Percentiles rank a stretch among this genome's conserved stretches.
Conservation (phyloP, 2,113 vertebrate genomes). For the Phrynosoma platyrhinos region DNA sequence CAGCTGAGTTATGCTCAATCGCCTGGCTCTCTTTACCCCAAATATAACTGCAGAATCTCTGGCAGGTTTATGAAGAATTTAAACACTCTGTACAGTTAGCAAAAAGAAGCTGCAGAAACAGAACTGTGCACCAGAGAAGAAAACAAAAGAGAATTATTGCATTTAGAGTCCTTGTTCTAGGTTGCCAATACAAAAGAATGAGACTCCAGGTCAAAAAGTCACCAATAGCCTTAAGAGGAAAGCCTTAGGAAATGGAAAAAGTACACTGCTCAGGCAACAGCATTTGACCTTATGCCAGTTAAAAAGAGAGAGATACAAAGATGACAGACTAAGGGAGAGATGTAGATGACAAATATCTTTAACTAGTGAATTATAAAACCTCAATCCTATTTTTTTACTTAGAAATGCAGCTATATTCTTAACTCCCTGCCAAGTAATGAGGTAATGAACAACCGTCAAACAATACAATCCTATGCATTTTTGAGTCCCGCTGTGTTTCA, state of each 20-base stretch:
- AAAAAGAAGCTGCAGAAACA: not conserved
- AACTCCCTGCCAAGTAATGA: too few relatives aligned
- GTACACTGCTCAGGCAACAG: not conserved
- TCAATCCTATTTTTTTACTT: not conserved
- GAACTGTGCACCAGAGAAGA: not conserved
- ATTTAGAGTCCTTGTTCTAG: not conserved
- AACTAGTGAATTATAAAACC: too few relatives aligned
- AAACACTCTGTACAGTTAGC: not conserved
- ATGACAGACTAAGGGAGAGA: not conserved
- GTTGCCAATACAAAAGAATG: not conserved
- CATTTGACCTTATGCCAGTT: too few relatives aligned
- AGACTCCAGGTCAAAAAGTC: not conserved
- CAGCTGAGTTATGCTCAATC: not conserved
- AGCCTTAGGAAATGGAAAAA: not conserved
- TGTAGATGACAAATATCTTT: too few relatives aligned
- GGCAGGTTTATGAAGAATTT: not conserved
- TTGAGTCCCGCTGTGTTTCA: not conserved
- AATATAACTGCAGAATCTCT: not conserved
- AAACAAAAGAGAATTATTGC: constrained; percentile 1
- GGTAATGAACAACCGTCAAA: not conserved
- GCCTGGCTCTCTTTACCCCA: not conserved
- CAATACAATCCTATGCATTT: not conserved
- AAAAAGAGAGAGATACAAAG: not conserved
- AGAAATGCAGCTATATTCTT: not conserved
- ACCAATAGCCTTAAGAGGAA: not conserved